Conservation (phyloP, 2,888 invertebrate genomes). For the Sinhomidia bicolor region DNA sequence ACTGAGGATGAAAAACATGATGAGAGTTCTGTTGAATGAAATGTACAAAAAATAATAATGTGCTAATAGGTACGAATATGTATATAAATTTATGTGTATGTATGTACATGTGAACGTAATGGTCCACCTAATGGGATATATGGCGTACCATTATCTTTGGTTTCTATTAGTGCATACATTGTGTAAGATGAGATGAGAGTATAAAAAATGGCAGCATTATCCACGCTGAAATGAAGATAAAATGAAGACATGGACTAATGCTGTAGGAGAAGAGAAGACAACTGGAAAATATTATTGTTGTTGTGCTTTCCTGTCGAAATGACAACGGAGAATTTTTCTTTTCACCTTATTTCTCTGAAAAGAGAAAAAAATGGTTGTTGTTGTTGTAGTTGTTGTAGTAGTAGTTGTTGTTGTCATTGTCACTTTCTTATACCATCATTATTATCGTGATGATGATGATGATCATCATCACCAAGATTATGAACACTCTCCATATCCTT, state of each 20-base stretch:
- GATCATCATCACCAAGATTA: conserved; percentile 2
- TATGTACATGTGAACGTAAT: background rate
- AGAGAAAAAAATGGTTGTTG: no score
- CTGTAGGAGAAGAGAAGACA: background rate
- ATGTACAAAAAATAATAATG: no score
- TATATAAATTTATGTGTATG: no score
- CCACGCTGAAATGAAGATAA: background rate
- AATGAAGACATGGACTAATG: background rate
- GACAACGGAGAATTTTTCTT: background rate
- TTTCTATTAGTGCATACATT: conserved; percentile 24
- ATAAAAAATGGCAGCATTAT: conserved; percentile 13
- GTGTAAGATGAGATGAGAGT: conserved; percentile 5
- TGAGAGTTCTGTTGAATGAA: no score
- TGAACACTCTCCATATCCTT: background rate
- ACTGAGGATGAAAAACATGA: no score
- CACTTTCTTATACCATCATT: background rate
- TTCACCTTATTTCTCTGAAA: background rate
- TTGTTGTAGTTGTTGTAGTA: no score
- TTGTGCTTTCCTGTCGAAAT: background rate
- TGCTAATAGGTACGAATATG: no score
- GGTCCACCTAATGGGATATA: background rate
- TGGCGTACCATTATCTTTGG: background rate
- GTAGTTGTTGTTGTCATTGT: background rate
- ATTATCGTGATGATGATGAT: conserved; percentile 4
- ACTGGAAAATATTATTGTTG: background rate